phyloP scores from a whole-genome alignment of 1,140 invertebrate genomes.

The Drosophila virilis region DNA sequence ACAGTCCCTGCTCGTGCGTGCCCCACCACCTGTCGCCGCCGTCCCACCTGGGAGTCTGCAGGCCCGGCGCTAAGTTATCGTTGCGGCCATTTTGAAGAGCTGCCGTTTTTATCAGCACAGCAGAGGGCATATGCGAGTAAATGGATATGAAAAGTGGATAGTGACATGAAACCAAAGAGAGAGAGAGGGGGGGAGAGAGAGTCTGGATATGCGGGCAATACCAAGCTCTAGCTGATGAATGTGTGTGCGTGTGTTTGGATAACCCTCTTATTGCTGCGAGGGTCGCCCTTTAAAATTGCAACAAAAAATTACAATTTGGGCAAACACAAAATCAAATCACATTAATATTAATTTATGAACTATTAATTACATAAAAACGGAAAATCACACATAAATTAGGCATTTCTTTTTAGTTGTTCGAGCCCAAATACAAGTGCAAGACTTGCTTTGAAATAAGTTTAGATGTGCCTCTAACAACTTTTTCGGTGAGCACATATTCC shows the following conservation, averaged over 20 bases:
- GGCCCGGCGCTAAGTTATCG: constrained; percentile 46
- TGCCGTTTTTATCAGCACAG: constrained; percentile 37
- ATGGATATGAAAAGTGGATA: constrained; percentile 44
- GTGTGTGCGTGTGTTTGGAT: not conserved
- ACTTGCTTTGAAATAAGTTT: too few species aligned
- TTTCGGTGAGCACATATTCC: too few species aligned
- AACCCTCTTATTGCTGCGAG: not conserved
- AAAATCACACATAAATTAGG: too few species aligned
- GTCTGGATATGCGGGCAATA: constrained; percentile 17
- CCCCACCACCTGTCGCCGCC: constrained; percentile 28
- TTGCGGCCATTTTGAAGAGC: constrained; percentile 38
- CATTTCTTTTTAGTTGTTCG: too few species aligned
- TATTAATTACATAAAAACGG: too few species aligned
- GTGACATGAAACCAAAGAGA: constrained; percentile 16
- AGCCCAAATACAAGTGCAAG: too few species aligned
- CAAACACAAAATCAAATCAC: not conserved
- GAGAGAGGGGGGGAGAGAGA: not conserved
- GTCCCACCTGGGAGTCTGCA: constrained; percentile 3
- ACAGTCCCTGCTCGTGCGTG: constrained; percentile 1
- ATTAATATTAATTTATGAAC: too few species aligned
- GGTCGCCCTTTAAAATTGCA: not conserved
- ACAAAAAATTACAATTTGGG: too few species aligned
- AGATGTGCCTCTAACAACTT: too few species aligned
- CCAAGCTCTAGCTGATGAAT: constrained; percentile 1
- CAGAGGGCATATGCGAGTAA: constrained; percentile 5